phyloP scores from a whole-genome alignment of 1,140 invertebrate genomes.

The Batillaria attramentaria region DNA sequence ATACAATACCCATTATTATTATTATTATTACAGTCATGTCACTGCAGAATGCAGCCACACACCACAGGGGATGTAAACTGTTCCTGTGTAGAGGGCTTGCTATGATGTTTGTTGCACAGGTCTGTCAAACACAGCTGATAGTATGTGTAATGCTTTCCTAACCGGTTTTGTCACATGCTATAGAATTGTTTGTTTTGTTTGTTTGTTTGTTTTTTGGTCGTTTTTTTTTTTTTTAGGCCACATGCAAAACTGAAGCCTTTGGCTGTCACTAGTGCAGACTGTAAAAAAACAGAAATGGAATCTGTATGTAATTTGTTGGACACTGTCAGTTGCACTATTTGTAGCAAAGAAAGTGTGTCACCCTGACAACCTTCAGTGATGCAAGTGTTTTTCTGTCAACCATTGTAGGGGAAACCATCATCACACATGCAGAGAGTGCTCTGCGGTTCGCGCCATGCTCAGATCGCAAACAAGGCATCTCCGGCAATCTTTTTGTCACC shows the following conservation, averaged over 20 bases:
- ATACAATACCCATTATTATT: too few relatives aligned
- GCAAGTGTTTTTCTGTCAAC: too few relatives aligned
- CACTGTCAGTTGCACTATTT: neutral
- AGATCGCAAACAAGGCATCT: constrained; percentile 83
- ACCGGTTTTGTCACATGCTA: neutral
- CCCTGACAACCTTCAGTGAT: neutral
- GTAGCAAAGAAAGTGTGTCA: neutral
- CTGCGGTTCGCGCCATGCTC: constrained; percentile 85
- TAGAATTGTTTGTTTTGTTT: neutral
- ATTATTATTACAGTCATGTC: too few relatives aligned
- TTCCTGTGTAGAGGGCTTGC: too few relatives aligned
- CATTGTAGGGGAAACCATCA: constrained; percentile 83
- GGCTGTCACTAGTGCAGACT: neutral
- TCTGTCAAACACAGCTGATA: neutral
- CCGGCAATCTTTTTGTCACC: constrained; percentile 85
- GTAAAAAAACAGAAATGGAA: neutral
- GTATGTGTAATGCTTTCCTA: neutral
- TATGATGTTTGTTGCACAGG: neutral
- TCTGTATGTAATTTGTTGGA: neutral
- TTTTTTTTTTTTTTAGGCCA: neutral
- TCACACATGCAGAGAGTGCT: constrained; percentile 85
- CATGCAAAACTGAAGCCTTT: too few relatives aligned
- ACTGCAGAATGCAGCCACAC: too few relatives aligned
- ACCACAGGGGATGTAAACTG: too few relatives aligned
- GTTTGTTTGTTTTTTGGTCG: neutral